These are phyloP conservation scores for Apodemia hepburni DNA, from an alignment of 2,888 invertebrate genomes.

Conservation along the genomic window DNA sequence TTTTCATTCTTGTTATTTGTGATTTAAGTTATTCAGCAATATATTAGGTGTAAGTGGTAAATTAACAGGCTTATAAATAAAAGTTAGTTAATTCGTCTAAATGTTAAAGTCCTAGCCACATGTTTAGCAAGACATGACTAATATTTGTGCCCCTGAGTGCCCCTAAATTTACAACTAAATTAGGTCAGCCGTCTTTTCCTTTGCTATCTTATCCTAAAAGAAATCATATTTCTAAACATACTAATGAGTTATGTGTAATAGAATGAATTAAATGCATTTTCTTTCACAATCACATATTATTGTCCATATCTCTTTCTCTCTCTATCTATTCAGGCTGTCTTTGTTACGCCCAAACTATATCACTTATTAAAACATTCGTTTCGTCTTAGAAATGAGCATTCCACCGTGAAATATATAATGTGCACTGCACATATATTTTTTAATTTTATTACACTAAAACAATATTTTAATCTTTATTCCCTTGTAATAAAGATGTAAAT, in stretches of 20 bases:
- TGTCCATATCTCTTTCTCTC: background rate
- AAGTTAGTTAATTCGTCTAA: no score
- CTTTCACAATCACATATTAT: background rate
- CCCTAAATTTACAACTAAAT: background rate
- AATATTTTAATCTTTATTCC: background rate
- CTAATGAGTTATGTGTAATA: background rate
- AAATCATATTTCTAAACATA: background rate
- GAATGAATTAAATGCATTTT: conserved; percentile 1
- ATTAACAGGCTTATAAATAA: no score
- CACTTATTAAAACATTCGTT: background rate
- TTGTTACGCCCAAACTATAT: background rate
- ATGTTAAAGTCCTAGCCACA: no score
- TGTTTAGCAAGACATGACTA: background rate
- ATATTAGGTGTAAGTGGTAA: no score
- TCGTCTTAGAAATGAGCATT: background rate
- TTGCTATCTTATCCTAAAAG: background rate
- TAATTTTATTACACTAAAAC: background rate
- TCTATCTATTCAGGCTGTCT: background rate
- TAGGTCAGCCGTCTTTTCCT: background rate
- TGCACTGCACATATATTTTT: background rate
- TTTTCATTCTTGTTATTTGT: no score
- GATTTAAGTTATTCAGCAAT: no score
- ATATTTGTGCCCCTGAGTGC: background rate
- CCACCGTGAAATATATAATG: background rate
- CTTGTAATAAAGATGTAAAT: no score